Evolutionary conservation across 1,140 invertebrate species (phyloP), one percentile per base, ranked within the genome.

Genomic region (Xylocopa sonorina): DNA sequence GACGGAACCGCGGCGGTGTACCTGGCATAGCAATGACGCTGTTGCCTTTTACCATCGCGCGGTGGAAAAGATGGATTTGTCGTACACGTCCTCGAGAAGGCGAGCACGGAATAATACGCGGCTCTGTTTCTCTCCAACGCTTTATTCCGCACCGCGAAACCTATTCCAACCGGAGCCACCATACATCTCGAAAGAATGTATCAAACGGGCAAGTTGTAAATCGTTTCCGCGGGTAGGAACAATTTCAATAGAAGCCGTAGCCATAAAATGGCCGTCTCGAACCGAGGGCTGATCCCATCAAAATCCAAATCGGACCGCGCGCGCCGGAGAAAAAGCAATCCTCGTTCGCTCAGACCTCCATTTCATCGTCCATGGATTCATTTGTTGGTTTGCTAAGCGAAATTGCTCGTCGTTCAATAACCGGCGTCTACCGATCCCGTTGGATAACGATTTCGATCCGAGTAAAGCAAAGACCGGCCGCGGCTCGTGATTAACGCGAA

Each of bases 351-450:
- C 60, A 43, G 50, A 53, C 48, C 9, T 48, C 53, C 34, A 32
- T 69, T 69, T 69, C 41, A 48, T 21, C 74, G 74, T 74, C 53
- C 63, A 18, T 48, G 38, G 51, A 34, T 83, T 64, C 68, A 75
- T 58, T 60, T 60, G 60, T 66, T 46, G 48, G 68, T 67, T 80
- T 73, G 82, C 76, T 75, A 76, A 80, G 79, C 66, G 78, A 51
- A 84, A 84, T 74, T 69, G 83, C 66, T 80, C 62, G 68, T 50
- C 53, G 82, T 55, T 84, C 67, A 12, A 84, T 75, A 80, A 83
- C 67, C 69, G 78, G 78, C 82, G n/a, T 76, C 67, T 57, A 75
- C 80, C 81, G 77, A 84, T 84, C 76, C 53, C 48, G 46, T 41
- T 58, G 66, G 71, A 84, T 73, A 84, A 83, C 55, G 66, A 83